Percentiles rank a stretch among this genome's conserved stretches.
phyloP scores from a whole-genome alignment of 2,888 invertebrate species.

The Micoletzkya japonica region DNA sequence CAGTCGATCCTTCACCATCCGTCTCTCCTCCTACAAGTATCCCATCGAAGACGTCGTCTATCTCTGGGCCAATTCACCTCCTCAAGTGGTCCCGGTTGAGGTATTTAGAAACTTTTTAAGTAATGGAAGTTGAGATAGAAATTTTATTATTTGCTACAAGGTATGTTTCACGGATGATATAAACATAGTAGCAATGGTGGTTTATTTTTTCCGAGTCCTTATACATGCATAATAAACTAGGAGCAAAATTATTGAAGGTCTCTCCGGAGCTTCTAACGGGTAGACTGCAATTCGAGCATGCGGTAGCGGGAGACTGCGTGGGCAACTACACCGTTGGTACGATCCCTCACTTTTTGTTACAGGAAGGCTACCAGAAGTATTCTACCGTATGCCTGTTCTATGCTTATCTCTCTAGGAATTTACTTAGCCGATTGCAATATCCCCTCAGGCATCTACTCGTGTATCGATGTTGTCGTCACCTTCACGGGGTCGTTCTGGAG shows the following conservation, averaged over 20 bases:
- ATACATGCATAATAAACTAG: too few relatives aligned
- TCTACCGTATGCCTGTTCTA: not conserved
- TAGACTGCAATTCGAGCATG: slow-evolving; percentile 42
- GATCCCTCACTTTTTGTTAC: not conserved
- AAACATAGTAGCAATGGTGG: too few relatives aligned
- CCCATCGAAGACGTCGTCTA: slow-evolving; percentile 59
- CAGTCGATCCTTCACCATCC: slow-evolving; percentile 40
- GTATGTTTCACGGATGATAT: not conserved
- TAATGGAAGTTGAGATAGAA: too few relatives aligned
- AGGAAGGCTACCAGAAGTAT: not conserved
- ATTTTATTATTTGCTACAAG: too few relatives aligned
- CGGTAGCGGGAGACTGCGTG: slow-evolving; percentile 56
- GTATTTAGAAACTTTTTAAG: too few relatives aligned
- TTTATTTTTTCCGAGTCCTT: too few relatives aligned
- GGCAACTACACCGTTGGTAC: slow-evolving; percentile 60
- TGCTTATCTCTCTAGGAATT: not conserved
- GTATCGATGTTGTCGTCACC: slow-evolving; percentile 55
- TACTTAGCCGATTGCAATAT: too few relatives aligned
- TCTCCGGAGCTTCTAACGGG: slow-evolving; percentile 51
- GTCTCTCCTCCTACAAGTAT: slow-evolving; percentile 50
- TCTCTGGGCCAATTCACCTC: slow-evolving; percentile 62
- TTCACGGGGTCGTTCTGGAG: slow-evolving; percentile 44
- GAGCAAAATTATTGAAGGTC: too few relatives aligned
- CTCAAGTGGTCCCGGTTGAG: slow-evolving; percentile 59
- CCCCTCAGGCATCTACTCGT: slow-evolving; percentile 50